Conservation (phyloP, 2,888 invertebrate species). For the Pseudoips prasinana region DNA sequence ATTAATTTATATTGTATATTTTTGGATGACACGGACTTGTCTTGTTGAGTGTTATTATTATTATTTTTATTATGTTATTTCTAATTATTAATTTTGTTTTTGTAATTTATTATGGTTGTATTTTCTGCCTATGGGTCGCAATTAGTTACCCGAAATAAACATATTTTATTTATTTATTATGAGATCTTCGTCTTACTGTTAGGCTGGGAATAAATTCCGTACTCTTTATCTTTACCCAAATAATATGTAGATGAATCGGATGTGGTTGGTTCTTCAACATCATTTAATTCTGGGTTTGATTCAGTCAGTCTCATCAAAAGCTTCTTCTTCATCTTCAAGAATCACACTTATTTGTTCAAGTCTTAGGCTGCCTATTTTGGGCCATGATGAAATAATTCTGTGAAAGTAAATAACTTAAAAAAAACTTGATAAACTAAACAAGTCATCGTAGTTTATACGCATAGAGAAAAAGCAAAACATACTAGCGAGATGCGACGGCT, state of each 20-base stretch:
- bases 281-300: conserved; percentile 3
- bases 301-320: conserved; percentile 4
- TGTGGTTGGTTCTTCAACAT: conserved; percentile 3
- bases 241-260: neutral
- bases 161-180: no score
- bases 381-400: conserved; percentile 1
- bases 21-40: no score
- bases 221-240: conserved; percentile 1
- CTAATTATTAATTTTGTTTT: no score
- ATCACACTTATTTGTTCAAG: neutral
- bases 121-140: no score
- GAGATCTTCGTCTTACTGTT: no score
- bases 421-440: conserved; percentile 1
- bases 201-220: no score
- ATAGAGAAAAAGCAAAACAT: neutral
- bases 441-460: conserved; percentile 1
- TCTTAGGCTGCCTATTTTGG: neutral
- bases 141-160: no score
- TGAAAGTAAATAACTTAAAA: neutral
- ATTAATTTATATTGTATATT: no score
- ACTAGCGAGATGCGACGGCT: no score
- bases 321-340: conserved; percentile 4
- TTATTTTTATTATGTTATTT: no score
- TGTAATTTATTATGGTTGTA: no score
- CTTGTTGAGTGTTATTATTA: no score